phyloP scores from a whole-genome alignment of 1,140 invertebrate species.

The Conopomorpha cramerella region DNA sequence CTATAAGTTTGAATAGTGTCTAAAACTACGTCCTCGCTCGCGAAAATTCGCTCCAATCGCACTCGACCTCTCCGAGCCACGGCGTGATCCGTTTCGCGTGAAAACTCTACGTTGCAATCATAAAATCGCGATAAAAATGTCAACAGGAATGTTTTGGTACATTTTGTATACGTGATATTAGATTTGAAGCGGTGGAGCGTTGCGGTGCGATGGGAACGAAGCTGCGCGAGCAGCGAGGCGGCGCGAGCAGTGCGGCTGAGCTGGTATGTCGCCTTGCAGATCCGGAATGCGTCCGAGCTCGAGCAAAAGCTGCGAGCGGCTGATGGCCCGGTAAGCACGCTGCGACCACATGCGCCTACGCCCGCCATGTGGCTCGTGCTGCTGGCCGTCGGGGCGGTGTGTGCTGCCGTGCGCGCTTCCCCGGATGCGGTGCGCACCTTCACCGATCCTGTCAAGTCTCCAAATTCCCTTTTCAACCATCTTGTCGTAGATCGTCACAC shows the following conservation, averaged over 20 bases:
- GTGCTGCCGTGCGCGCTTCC: slow-evolving; percentile 48
- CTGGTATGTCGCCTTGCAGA: slow-evolving; percentile 50
- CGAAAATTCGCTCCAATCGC: slow-evolving; percentile 42
- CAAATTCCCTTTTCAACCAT: slow-evolving; percentile 73
- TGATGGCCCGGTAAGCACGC: slow-evolving; percentile 24
- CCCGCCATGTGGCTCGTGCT: slow-evolving; percentile 54
- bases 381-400: slow-evolving; percentile 51
- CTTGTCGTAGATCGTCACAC: slow-evolving; percentile 91
- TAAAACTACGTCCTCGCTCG: slow-evolving; percentile 17
- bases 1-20: neutral
- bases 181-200: slow-evolving; percentile 28
- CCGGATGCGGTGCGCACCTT: slow-evolving; percentile 70
- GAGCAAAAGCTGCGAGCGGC: slow-evolving; percentile 31
- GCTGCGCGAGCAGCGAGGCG: slow-evolving; percentile 10
- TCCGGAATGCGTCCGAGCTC: slow-evolving; percentile 29
- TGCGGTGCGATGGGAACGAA: slow-evolving; percentile 46
- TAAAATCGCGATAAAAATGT: too few relatives aligned
- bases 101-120: slow-evolving; percentile 10
- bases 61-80: slow-evolving; percentile 40
- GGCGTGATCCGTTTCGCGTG: slow-evolving; percentile 21
- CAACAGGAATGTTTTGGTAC: too few relatives aligned
- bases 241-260: slow-evolving; percentile 37
- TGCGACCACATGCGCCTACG: slow-evolving; percentile 48
- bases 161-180: too few relatives aligned
- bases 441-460: slow-evolving; percentile 64